These are phyloP conservation scores for Muschampia plurimacula DNA, from an alignment of 2,888 invertebrate genomes.

Conservation along the genomic window DNA sequence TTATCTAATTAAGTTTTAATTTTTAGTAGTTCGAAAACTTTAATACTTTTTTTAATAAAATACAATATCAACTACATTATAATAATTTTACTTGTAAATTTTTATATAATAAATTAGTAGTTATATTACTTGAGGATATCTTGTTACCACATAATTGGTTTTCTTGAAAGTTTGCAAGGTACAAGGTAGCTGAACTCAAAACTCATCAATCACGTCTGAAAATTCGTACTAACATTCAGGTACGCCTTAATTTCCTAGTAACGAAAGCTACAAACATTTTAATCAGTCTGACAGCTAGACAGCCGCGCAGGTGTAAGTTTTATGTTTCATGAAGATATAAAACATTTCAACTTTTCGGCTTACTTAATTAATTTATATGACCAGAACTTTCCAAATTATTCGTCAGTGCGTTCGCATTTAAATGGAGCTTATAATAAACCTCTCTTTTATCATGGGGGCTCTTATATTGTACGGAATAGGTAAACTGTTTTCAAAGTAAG, in stretches of 20 bases:
- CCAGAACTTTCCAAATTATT: constrained; percentile 46
- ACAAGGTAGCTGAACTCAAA: constrained; percentile 23
- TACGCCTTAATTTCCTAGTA: constrained; percentile 27
- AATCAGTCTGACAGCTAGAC: constrained; percentile 53
- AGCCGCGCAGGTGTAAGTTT: constrained; percentile 64
- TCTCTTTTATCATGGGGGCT: not conserved
- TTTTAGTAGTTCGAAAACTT: too few species aligned
- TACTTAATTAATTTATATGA: constrained; percentile 61
- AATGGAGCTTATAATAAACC: constrained; percentile 19
- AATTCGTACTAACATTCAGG: constrained; percentile 11
- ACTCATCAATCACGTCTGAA: constrained; percentile 12
- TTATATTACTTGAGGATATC: not conserved
- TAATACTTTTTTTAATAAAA: too few species aligned
- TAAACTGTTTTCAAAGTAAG: constrained; percentile 9
- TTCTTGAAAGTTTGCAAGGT: not conserved
- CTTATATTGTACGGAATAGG: not conserved
- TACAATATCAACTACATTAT: too few species aligned
- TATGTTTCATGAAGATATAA: constrained; percentile 63
- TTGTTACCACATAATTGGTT: not conserved
- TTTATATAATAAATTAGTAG: not conserved
- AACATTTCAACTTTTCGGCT: constrained; percentile 68
- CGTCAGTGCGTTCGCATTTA: constrained; percentile 28
- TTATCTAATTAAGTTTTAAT: too few species aligned
- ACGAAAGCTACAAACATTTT: constrained; percentile 55
- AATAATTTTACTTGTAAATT: too few species aligned